Conservation (phyloP, 2,888 invertebrate genomes). For the Ashinkailepas kermadecensis region DNA sequence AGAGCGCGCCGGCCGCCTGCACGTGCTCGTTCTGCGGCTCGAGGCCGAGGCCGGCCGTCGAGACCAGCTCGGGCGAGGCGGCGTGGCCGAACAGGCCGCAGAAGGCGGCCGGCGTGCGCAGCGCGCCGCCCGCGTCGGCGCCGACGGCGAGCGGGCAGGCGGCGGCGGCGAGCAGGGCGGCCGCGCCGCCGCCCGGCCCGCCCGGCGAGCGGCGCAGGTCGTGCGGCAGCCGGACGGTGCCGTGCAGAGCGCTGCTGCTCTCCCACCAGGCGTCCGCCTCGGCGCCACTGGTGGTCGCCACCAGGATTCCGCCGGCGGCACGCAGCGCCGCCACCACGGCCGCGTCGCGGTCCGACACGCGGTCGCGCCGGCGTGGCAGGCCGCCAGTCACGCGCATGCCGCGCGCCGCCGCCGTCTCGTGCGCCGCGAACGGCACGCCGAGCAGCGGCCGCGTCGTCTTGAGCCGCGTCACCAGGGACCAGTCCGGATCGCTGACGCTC, state of each 20-base stretch:
- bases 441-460: no score
- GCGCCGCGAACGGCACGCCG: no score
- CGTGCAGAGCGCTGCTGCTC: constrained; percentile 46
- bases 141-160: constrained; percentile 46
- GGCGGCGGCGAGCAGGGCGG: constrained; percentile 43
- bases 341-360: no score
- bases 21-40: background rate
- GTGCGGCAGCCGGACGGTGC: constrained; percentile 47
- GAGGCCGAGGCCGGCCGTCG: background rate
- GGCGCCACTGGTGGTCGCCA: constrained; percentile 43
- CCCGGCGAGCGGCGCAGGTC: constrained; percentile 45
- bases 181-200: constrained; percentile 45
- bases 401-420: no score
- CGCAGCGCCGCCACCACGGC: no score
- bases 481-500: no score
- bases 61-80: constrained; percentile 39
- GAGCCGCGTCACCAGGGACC: no score
- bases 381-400: no score
- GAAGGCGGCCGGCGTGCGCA: constrained; percentile 49
- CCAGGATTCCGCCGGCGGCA: no score
- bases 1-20: background rate
- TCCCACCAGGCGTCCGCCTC: constrained; percentile 48
- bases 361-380: no score
- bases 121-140: constrained; percentile 49
- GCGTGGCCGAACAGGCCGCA: constrained; percentile 50